phyloP scores from a whole-genome alignment of 2,888 invertebrate genomes.

The Synanthedon myopaeformis region DNA sequence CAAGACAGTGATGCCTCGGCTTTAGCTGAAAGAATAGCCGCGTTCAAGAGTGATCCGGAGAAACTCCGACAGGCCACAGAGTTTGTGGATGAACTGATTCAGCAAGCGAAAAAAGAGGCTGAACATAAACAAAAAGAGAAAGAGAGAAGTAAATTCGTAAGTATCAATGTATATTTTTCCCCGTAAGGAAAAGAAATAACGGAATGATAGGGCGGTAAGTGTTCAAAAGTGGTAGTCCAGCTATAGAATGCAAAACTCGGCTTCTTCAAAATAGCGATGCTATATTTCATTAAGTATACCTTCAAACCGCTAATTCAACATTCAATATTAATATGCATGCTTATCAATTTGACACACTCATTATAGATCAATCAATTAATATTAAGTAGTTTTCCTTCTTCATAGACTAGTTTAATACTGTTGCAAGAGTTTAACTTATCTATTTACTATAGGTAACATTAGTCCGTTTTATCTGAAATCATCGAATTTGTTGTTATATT shows the following conservation, averaged over 20 bases:
- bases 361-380: too few species aligned
- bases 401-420: too few species aligned
- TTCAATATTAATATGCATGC: conserved; percentile 24
- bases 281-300: conserved; percentile 4
- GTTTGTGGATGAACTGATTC: conserved; percentile 72
- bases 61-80: conserved; percentile 70
- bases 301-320: conserved; percentile 4
- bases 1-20: conserved; percentile 45
- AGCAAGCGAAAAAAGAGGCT: conserved; percentile 72
- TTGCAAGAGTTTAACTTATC: too few species aligned
- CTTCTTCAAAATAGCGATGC: conserved; percentile 45
- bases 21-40: conserved; percentile 62
- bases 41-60: conserved; percentile 71
- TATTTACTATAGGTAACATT: too few species aligned
- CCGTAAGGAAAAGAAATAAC: conserved; percentile 43
- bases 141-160: conserved; percentile 70
- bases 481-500: too few species aligned
- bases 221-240: conserved; percentile 45
- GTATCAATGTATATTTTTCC: conserved; percentile 65
- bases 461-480: too few species aligned
- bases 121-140: conserved; percentile 68
- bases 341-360: conserved; percentile 5
- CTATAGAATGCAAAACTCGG: conserved; percentile 46
- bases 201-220: conserved; percentile 67
- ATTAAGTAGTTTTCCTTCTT: too few species aligned